Evolutionary conservation across 2,888 invertebrate species (phyloP).

Genomic region (Sipunculus nudus): DNA sequence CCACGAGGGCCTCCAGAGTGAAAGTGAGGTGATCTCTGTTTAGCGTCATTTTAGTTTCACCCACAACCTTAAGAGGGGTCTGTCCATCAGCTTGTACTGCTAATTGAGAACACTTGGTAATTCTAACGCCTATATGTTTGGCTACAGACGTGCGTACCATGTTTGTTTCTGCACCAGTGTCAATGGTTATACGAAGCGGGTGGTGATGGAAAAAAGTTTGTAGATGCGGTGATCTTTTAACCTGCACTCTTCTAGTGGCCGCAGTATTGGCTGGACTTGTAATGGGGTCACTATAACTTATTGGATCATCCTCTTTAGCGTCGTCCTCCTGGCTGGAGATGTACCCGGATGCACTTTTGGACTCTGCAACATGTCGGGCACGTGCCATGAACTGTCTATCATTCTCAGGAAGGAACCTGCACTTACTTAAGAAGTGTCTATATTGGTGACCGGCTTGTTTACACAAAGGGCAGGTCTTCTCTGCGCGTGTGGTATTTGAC

Average conservation of each 20-base stretch:
- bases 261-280: not conserved
- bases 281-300: not conserved
- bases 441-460: slow-evolving; percentile 24
- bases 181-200: slow-evolving; percentile 28
- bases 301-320: not conserved
- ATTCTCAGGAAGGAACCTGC: slow-evolving; percentile 33
- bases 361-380: slow-evolving; percentile 16
- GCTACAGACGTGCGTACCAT: slow-evolving; percentile 33
- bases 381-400: slow-evolving; percentile 30
- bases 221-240: slow-evolving; percentile 26
- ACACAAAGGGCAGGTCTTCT: slow-evolving; percentile 32
- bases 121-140: slow-evolving; percentile 18
- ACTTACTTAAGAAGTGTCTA: slow-evolving; percentile 35
- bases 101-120: slow-evolving; percentile 24
- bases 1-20: slow-evolving; percentile 25
- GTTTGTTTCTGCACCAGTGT: slow-evolving; percentile 30
- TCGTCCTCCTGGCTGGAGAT: slow-evolving; percentile 3
- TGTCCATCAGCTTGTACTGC: slow-evolving; percentile 36
- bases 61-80: too few species aligned
- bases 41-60: too few species aligned
- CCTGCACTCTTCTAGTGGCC: slow-evolving; percentile 18
- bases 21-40: too few species aligned
- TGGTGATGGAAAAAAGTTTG: slow-evolving; percentile 30
- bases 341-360: too few species aligned
- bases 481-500: too few species aligned